Percentiles rank a stretch among this genome's conserved stretches.
Evolutionary conservation across 1,140 invertebrate genomes (phyloP).

Genomic region (Pseudomyrmex gracilis): DNA sequence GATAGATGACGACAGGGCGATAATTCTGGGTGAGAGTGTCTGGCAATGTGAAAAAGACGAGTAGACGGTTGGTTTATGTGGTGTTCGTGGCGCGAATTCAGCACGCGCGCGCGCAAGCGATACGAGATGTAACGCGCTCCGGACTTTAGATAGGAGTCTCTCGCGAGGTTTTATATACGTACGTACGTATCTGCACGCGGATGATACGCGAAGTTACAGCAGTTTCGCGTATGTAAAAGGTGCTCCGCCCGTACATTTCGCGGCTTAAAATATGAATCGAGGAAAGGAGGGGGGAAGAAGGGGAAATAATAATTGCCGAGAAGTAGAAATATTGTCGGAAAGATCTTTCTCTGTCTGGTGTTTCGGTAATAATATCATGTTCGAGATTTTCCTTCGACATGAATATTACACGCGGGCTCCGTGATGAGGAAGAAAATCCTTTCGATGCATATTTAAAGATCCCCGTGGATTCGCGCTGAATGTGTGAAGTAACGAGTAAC

Average conservation of each 20-base stretch:
- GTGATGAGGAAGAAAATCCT: conserved; percentile 26
- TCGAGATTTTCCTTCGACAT: conserved; percentile 16
- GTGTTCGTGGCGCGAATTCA: conserved; percentile 17
- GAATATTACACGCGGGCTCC: conserved; percentile 2
- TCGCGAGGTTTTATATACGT: conserved; percentile 8
- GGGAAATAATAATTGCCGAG: conserved; percentile 6
- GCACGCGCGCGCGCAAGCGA: background rate
- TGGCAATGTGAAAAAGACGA: conserved; percentile 21
- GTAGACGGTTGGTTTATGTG: conserved; percentile 17
- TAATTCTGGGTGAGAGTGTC: conserved; percentile 39
- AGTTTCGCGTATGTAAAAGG: too few relatives aligned
- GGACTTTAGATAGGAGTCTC: background rate
- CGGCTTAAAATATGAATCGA: background rate
- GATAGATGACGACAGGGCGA: background rate
- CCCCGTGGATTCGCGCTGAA: conserved; percentile 30
- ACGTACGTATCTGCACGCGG: background rate
- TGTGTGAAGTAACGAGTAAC: conserved; percentile 44
- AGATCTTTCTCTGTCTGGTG: conserved; percentile 8
- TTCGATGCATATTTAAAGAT: conserved; percentile 50
- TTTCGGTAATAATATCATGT: background rate
- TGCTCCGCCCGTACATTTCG: background rate
- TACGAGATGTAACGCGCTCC: background rate
- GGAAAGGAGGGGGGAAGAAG: too few relatives aligned
- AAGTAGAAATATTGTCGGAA: background rate
- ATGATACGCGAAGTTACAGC: background rate